phyloP scores from a whole-genome alignment of 2,113 vertebrate species.

The Fulmarus glacialis region DNA sequence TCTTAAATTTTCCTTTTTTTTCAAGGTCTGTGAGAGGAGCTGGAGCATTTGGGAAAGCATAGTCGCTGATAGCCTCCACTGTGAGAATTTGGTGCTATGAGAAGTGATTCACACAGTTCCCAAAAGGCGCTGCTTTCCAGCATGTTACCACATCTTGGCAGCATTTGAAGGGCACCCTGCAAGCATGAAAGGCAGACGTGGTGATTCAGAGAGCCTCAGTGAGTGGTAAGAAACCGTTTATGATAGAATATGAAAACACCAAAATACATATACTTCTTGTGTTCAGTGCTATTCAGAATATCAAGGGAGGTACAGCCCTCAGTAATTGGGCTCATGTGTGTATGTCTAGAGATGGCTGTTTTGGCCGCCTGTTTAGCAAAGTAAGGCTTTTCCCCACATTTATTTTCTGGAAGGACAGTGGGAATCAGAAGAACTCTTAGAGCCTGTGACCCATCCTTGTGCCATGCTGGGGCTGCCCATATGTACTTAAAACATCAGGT shows the following conservation, averaged over 20 bases:
- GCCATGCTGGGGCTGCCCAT: not conserved
- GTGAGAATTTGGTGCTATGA: not conserved
- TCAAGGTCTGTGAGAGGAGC: not conserved
- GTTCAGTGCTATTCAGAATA: not conserved
- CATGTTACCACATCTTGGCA: not conserved
- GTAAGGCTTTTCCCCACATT: not conserved
- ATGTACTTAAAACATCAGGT: not conserved
- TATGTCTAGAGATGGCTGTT: not conserved
- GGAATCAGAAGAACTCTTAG: not conserved
- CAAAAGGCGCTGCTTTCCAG: not conserved
- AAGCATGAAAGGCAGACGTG: not conserved
- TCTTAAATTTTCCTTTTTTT: not conserved
- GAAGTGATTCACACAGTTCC: not conserved
- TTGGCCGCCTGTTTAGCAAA: not conserved
- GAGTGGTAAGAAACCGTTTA: not conserved
- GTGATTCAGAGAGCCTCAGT: not conserved
- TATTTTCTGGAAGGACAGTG: constrained; percentile 10
- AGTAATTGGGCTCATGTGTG: not conserved
- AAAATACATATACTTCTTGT: not conserved
- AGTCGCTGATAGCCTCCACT: not conserved
- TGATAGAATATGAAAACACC: not conserved
- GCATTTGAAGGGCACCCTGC: not conserved
- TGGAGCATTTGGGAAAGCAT: not conserved
- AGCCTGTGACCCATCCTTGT: not conserved
- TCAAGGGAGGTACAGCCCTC: not conserved